These are phyloP conservation scores for Eledona agricola DNA, from an alignment of 2,888 invertebrate genomes.

Conservation along the genomic window DNA sequence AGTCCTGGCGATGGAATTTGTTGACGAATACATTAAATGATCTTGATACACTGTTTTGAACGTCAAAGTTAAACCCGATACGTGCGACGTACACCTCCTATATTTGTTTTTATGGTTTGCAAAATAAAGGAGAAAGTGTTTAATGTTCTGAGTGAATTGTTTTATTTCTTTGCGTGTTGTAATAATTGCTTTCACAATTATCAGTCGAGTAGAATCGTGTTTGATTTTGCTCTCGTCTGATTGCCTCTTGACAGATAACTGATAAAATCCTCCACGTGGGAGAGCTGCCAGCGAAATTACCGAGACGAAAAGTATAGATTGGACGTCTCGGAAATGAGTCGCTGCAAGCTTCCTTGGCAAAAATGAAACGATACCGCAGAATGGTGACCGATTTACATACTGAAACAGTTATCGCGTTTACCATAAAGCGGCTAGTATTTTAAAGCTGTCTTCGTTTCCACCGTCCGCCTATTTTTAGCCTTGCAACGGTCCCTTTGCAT, in stretches of 20 bases:
- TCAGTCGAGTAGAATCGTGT: constrained; percentile 18
- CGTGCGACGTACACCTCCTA: too few species aligned
- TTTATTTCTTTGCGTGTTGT: constrained; percentile 27
- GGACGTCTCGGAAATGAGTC: too few species aligned
- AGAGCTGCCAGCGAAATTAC: too few species aligned
- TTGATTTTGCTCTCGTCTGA: constrained; percentile 10
- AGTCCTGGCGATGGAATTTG: too few species aligned
- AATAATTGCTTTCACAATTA: constrained; percentile 33
- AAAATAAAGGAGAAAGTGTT: constrained; percentile 22
- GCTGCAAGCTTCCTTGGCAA: too few species aligned
- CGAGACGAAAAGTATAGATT: too few species aligned
- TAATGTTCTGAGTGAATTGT: constrained; percentile 1
- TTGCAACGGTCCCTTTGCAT: constrained; percentile 1
- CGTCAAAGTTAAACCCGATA: too few species aligned
- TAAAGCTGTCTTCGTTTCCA: constrained; percentile 3
- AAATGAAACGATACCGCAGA: constrained; percentile 1
- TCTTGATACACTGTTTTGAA: too few species aligned
- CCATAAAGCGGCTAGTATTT: constrained; percentile 6
- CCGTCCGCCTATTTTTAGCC: constrained; percentile 4
- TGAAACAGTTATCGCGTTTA: constrained; percentile 13
- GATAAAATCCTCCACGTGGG: too few species aligned
- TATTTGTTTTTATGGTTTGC: too few species aligned
- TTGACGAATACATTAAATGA: too few species aligned
- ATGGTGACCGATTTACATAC: constrained; percentile 12
- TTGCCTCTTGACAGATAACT: constrained; percentile 11